Conservation (phyloP, 30 jellyfish, hydroid and myxozoan genomes). For the Aurelia sp. region DNA sequence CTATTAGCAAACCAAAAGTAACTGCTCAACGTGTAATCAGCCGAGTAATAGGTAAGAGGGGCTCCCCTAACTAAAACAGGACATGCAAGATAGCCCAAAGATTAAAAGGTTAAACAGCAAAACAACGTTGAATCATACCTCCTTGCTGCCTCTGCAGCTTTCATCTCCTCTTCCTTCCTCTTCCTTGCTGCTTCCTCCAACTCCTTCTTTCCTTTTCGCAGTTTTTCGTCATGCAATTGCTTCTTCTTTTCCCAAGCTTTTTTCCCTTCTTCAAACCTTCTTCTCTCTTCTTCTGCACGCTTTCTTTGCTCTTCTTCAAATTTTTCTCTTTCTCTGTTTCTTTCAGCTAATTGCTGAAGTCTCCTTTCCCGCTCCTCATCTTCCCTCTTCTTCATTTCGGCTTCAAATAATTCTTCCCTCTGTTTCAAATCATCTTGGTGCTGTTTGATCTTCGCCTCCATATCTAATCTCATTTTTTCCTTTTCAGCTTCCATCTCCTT, state of each 20-base stretch:
- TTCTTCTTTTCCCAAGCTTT: slow-evolving; percentile 21
- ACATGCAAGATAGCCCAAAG: too few relatives aligned
- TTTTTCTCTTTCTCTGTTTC: slow-evolving; percentile 32
- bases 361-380: slow-evolving; percentile 34
- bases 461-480: background rate
- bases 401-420: slow-evolving; percentile 33
- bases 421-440: slow-evolving; percentile 37
- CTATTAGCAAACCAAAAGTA: too few relatives aligned
- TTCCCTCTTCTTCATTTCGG: slow-evolving; percentile 33
- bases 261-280: slow-evolving; percentile 23
- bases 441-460: slow-evolving; percentile 11
- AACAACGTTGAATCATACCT: background rate
- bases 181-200: slow-evolving; percentile 22
- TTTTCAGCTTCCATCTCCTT: slow-evolving; percentile 13
- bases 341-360: slow-evolving; percentile 22
- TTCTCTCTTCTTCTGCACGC: slow-evolving; percentile 34
- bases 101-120: too few relatives aligned
- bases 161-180: slow-evolving; percentile 31
- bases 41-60: too few relatives aligned
- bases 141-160: slow-evolving; percentile 40
- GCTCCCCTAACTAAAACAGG: too few relatives aligned
- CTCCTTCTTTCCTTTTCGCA: slow-evolving; percentile 26
- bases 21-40: too few relatives aligned
- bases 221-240: slow-evolving; percentile 11
- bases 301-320: slow-evolving; percentile 21